Percentiles rank a stretch among this genome's conserved stretches.
These are phyloP conservation scores for Drosophila cognata DNA, from an alignment of 2,888 invertebrate species.

Conservation along the genomic window DNA sequence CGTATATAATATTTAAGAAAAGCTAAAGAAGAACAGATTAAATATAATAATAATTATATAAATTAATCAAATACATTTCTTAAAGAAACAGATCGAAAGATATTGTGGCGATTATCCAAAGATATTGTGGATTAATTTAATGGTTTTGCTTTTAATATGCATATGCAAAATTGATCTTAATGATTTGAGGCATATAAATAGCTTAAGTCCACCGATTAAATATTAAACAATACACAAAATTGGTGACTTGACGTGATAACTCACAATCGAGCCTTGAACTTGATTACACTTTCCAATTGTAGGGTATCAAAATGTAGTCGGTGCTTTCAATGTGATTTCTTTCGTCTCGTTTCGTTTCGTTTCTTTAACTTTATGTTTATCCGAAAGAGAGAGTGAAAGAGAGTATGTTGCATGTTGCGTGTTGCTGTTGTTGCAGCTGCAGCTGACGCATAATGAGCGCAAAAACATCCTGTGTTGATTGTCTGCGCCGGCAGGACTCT, in stretches of 20 bases:
- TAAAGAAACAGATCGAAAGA: neutral
- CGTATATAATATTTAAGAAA: neutral
- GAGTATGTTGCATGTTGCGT: constrained; percentile 19
- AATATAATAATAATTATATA: neutral
- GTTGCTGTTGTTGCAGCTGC: constrained; percentile 48
- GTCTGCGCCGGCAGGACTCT: constrained; percentile 55
- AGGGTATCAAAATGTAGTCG: constrained; percentile 31
- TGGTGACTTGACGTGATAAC: fast-evolving
- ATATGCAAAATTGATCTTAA: neutral
- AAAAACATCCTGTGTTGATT: constrained; percentile 77
- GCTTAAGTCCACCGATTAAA: neutral
- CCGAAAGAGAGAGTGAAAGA: constrained; percentile 13
- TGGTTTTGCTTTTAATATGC: neutral
- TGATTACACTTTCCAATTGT: neutral
- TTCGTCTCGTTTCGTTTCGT: constrained; percentile 17
- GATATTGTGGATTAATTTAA: neutral
- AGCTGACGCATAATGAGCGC: constrained; percentile 79
- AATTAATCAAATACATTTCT: neutral
- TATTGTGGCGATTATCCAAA: neutral
- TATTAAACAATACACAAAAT: neutral
- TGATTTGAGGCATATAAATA: neutral
- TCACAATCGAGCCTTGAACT: neutral
- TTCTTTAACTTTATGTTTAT: constrained; percentile 62
- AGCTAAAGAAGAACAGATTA: neutral
- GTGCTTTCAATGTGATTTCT: constrained; percentile 7